phyloP scores from a whole-genome alignment of 1,140 invertebrate genomes.

The Anastrepha obliqua region DNA sequence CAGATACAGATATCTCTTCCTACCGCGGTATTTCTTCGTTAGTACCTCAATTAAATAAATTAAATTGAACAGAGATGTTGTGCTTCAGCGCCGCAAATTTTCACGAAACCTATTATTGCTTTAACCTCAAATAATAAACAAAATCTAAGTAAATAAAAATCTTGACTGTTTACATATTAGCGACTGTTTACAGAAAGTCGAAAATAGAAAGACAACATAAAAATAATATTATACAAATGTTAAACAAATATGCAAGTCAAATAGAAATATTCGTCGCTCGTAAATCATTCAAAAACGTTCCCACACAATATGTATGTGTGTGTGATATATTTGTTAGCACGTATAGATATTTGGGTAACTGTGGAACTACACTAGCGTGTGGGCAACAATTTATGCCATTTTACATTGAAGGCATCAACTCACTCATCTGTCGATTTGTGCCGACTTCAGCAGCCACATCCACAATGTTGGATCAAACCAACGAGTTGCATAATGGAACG shows the following conservation, averaged over 20 bases:
- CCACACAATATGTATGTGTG: constrained; percentile 11
- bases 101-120: constrained; percentile 10
- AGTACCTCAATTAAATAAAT: not conserved
- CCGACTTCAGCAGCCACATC: not conserved
- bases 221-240: constrained; percentile 2
- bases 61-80: not conserved
- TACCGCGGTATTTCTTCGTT: too few species aligned
- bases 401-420: not conserved
- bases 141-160: constrained; percentile 12
- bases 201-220: constrained; percentile 6
- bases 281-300: constrained; percentile 26
- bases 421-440: constrained; percentile 32
- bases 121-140: constrained; percentile 30
- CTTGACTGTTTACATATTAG: not conserved
- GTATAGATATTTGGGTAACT: not conserved
- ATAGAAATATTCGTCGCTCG: constrained; percentile 15
- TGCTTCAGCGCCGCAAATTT: constrained; percentile 4
- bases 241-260: constrained; percentile 49
- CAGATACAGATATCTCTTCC: too few species aligned
- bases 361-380: not conserved
- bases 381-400: not conserved
- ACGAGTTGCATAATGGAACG: not conserved
- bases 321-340: too few species aligned
- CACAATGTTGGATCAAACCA: not conserved
- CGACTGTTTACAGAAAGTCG: too few species aligned